A percentile compares a stretch with the other conserved stretches of the same genome.
phyloP scores from a whole-genome alignment of 2,888 invertebrate genomes.

The Gonocerus acuteangulatus region DNA sequence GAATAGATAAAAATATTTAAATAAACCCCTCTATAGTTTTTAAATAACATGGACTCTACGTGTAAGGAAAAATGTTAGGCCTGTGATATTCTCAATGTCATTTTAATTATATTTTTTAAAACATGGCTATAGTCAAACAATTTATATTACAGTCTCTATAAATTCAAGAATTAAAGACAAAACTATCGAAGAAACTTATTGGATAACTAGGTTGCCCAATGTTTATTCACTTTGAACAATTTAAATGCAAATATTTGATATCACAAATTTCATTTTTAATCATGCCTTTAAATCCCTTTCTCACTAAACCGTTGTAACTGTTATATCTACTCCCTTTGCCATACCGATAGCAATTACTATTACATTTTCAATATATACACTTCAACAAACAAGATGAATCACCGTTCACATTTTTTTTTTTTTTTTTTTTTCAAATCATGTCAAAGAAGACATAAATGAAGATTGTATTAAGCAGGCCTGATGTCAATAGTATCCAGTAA shows the following conservation, averaged over 20 bases:
- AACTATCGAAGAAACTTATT: conserved; percentile 12
- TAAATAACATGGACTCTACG: conserved; percentile 13
- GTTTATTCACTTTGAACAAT: conserved; percentile 28
- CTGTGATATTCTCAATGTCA: conserved; percentile 31
- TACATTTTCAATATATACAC: conserved; percentile 20
- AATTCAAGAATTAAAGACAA: conserved; percentile 19
- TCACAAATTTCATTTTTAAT: conserved; percentile 31
- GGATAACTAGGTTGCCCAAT: conserved; percentile 8
- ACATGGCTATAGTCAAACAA: conserved; percentile 25
- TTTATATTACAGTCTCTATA: conserved; percentile 31
- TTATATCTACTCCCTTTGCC: background rate
- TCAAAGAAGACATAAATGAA: background rate
- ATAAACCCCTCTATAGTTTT: conserved; percentile 9
- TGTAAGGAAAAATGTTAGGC: conserved; percentile 32
- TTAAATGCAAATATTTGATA: conserved; percentile 35
- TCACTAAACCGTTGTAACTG: conserved; percentile 3
- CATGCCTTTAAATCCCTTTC: conserved; percentile 19
- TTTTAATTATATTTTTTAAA: conserved; percentile 16
- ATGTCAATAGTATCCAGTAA: too few species aligned
- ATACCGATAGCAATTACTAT: conserved; percentile 14
- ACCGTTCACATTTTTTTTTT: conserved; percentile 18
- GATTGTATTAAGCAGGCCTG: background rate
- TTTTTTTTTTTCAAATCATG: background rate
- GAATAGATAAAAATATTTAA: conserved; percentile 9
- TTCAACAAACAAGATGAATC: conserved; percentile 6